Conservation (phyloP, 2,113 vertebrate species). For the Salvelinus alpinus region DNA sequence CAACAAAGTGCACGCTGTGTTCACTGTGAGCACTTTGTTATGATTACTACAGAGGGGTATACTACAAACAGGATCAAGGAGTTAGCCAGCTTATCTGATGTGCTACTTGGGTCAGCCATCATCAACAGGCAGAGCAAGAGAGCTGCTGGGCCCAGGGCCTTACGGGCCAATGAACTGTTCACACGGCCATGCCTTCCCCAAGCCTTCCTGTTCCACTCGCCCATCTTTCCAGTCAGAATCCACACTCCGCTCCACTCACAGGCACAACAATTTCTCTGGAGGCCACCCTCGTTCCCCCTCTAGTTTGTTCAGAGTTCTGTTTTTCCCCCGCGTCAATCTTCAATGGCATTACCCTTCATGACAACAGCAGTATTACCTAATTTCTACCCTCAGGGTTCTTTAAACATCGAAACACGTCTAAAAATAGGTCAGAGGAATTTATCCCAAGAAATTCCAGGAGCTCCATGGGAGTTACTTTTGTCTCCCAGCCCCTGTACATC, state of each 20-base stretch:
- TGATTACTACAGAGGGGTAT: slow-evolving; percentile 47
- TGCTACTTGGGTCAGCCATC: slow-evolving; percentile 58
- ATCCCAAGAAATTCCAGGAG: too few relatives aligned
- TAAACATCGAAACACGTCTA: slow-evolving; percentile 42
- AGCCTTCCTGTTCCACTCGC: slow-evolving; percentile 69
- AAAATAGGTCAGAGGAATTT: too few relatives aligned
- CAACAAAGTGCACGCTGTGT: slow-evolving; percentile 50
- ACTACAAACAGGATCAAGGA: too few relatives aligned
- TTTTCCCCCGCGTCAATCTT: slow-evolving; percentile 1
- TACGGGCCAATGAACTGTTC: slow-evolving; percentile 43
- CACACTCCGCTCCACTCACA: slow-evolving; percentile 24
- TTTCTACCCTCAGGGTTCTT: slow-evolving; percentile 46
- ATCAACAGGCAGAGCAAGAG: too few relatives aligned
- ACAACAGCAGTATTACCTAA: slow-evolving; percentile 45
- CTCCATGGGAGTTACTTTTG: not conserved
- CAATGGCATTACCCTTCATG: not conserved
- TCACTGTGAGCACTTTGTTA: slow-evolving; percentile 55
- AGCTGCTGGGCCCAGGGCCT: slow-evolving; percentile 14
- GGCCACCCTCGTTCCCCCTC: slow-evolving; percentile 9
- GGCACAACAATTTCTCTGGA: slow-evolving; percentile 46
- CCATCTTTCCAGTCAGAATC: slow-evolving; percentile 65
- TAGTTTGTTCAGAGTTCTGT: slow-evolving; percentile 17
- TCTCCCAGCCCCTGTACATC: not conserved
- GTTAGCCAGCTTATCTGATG: slow-evolving; percentile 51
- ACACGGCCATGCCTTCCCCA: slow-evolving; percentile 49